Percentiles rank a stretch among this genome's conserved stretches.
These are phyloP conservation scores for Salarias fasciatus DNA, from an alignment of 2,797 vertebrate species.

Conservation along the genomic window DNA sequence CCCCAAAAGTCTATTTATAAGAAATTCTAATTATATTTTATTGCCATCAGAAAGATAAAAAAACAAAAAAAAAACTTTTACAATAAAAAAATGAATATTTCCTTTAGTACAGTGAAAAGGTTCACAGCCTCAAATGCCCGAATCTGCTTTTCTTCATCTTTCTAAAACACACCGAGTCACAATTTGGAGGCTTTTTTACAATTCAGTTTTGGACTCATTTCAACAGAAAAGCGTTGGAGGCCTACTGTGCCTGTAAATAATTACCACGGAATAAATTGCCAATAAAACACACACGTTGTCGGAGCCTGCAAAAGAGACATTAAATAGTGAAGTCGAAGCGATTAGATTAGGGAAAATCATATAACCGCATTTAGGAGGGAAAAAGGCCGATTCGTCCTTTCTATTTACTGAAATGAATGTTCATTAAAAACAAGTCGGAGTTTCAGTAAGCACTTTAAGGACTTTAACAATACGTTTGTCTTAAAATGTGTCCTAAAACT, in stretches of 20 bases:
- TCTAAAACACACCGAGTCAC: slow-evolving; percentile 22
- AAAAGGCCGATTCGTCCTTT: background rate
- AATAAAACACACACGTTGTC: slow-evolving; percentile 61
- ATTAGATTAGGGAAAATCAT: slow-evolving; percentile 33
- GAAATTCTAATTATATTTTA: no score
- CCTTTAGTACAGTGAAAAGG: background rate
- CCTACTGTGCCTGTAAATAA: slow-evolving; percentile 62
- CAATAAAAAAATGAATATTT: background rate
- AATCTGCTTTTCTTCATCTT: slow-evolving; percentile 21
- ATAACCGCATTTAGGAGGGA: background rate
- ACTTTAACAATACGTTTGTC: no score
- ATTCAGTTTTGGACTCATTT: slow-evolving; percentile 52
- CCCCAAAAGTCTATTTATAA: no score
- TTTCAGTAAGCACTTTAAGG: no score
- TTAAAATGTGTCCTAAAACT: no score
- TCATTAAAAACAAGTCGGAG: no score
- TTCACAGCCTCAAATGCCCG: background rate
- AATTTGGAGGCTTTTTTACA: slow-evolving; percentile 41
- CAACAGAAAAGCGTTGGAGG: slow-evolving; percentile 40
- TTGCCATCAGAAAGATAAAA: background rate
- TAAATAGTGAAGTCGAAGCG: slow-evolving; percentile 16
- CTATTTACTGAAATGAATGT: background rate
- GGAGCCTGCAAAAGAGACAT: slow-evolving; percentile 32
- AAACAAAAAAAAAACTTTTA: background rate
- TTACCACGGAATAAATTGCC: slow-evolving; percentile 62